Conservation (phyloP, 2,797 vertebrate species). For the Enteromius paludinosus region DNA sequence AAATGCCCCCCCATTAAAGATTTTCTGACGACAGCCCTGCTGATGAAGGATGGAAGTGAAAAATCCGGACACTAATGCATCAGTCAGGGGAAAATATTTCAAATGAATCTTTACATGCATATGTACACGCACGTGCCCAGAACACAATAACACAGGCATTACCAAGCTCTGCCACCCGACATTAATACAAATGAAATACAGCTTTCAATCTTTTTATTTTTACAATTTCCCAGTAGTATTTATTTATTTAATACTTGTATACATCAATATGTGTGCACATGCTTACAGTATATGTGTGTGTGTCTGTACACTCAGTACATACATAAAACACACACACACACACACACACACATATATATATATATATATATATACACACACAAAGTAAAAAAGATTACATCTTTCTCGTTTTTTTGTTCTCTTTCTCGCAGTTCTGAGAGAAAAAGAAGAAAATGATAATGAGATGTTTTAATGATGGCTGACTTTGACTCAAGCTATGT, state of each 20-base stretch:
- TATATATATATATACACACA: background rate
- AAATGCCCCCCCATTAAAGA: too few species aligned
- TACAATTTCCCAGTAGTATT: background rate
- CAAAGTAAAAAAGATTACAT: slow-evolving; percentile 5
- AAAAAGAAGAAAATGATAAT: slow-evolving; percentile 91
- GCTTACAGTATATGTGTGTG: background rate
- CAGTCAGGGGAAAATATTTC: slow-evolving; percentile 73
- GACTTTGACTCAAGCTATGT: slow-evolving; percentile 91
- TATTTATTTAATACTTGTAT: background rate
- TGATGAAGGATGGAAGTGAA: slow-evolving; percentile 73
- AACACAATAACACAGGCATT: slow-evolving; percentile 14
- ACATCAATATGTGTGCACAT: too few species aligned
- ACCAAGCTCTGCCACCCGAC: slow-evolving; percentile 63
- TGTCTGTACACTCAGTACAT: background rate
- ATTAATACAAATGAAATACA: slow-evolving; percentile 74
- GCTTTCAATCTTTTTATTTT: slow-evolving; percentile 52
- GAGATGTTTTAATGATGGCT: slow-evolving; percentile 98
- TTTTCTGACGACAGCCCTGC: too few species aligned
- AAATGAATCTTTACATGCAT: slow-evolving; percentile 65
- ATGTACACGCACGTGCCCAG: background rate
- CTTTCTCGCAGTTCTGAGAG: slow-evolving; percentile 67
- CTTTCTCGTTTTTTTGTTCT: slow-evolving; percentile 21
- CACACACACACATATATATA: slow-evolving; percentile 59
- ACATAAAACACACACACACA: slow-evolving; percentile 51
- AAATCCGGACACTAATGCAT: slow-evolving; percentile 78